Conservation (phyloP, 2,113 vertebrate genomes). For the Thunnus thynnus region DNA sequence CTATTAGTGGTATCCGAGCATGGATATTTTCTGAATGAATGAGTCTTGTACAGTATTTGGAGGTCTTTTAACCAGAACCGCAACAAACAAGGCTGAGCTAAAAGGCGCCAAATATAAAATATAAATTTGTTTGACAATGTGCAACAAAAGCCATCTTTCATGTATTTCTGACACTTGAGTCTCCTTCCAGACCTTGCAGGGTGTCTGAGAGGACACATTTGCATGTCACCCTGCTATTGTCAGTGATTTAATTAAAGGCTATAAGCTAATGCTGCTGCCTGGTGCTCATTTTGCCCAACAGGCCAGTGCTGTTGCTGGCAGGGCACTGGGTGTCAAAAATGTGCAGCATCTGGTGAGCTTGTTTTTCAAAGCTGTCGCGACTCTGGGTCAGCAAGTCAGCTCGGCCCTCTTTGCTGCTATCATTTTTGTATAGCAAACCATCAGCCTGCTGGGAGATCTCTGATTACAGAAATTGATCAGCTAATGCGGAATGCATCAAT, state of each 20-base stretch:
- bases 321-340: constrained; percentile 17
- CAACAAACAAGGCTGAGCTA: neutral
- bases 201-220: constrained; percentile 16
- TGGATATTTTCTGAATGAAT: neutral
- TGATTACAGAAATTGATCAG: constrained; percentile 40
- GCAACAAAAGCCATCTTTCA: neutral
- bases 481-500: constrained; percentile 35
- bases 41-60: neutral
- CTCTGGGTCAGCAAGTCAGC: constrained; percentile 1
- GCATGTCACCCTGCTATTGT: neutral
- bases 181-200: neutral
- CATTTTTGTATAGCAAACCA: constrained; percentile 23
- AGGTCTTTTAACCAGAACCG: neutral
- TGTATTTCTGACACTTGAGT: neutral
- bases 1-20: no score
- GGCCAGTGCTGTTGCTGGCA: constrained; percentile 3
- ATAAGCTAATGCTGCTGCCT: neutral
- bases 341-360: neutral
- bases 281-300: neutral
- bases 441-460: constrained; percentile 34
- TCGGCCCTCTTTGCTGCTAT: constrained; percentile 1
- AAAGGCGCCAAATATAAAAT: no score
- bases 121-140: neutral
- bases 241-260: neutral
- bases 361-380: neutral